Evolutionary conservation across 64 coral and sea anemone species (phyloP).

Genomic region (Actinia tenebrosa): DNA sequence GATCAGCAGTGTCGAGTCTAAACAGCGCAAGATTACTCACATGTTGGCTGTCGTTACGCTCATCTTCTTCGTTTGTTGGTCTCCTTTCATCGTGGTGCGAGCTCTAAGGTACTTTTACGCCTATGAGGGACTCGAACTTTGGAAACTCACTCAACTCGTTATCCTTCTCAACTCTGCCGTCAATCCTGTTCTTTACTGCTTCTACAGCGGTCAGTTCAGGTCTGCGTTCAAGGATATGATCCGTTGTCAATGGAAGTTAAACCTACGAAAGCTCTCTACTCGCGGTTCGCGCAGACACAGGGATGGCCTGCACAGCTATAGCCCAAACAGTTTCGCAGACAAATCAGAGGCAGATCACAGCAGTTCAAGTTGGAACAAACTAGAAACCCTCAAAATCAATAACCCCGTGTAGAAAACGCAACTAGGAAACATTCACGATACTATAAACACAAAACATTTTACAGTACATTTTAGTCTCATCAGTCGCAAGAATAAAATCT

Average conservation of each 20-base stretch:
- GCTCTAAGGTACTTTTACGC: constrained; percentile 55
- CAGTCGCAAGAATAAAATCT: neutral
- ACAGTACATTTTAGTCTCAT: no score
- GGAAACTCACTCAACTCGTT: constrained; percentile 71
- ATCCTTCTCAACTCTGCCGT: constrained; percentile 76
- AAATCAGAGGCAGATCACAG: neutral
- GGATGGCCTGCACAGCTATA: neutral
- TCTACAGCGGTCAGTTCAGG: constrained; percentile 77
- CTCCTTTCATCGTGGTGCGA: constrained; percentile 61
- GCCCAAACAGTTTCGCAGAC: constrained; percentile 19
- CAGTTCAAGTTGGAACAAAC: neutral
- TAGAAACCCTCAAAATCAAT: neutral
- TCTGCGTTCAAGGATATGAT: constrained; percentile 75
- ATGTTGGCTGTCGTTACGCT: constrained; percentile 85
- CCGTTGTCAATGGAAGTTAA: constrained; percentile 52
- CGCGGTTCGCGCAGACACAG: neutral
- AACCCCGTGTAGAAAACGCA: neutral
- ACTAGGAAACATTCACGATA: neutral
- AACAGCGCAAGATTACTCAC: constrained; percentile 79
- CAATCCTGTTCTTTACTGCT: constrained; percentile 82
- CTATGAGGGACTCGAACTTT: constrained; percentile 51
- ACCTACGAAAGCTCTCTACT: neutral
- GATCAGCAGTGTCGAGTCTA: constrained; percentile 27
- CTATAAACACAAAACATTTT: no score
- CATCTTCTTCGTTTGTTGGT: constrained; percentile 73